Evolutionary conservation across 2,797 vertebrate species (phyloP).

Genomic region (Megalops cyprinoides): DNA sequence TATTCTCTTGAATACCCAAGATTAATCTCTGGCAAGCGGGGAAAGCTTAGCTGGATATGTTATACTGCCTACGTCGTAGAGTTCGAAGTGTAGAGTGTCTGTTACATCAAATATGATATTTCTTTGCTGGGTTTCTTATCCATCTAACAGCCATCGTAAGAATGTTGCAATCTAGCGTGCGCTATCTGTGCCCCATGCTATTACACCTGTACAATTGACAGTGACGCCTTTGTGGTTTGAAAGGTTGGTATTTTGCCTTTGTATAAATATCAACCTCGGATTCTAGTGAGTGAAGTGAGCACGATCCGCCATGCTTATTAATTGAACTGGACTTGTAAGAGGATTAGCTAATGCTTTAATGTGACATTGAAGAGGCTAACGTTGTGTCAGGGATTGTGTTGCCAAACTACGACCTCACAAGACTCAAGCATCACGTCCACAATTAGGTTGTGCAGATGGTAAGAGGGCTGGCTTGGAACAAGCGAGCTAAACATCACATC

Average conservation of each 20-base stretch:
- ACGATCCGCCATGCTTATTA: slow-evolving; percentile 16
- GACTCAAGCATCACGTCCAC: background rate
- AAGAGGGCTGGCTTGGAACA: background rate
- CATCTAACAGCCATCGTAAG: no score
- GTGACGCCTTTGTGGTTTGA: background rate
- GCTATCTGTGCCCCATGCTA: no score
- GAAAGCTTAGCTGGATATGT: no score
- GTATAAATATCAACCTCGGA: background rate
- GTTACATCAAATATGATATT: no score
- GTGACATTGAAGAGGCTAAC: slow-evolving; percentile 7
- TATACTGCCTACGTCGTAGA: no score
- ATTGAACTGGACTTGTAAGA: background rate
- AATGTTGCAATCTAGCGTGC: no score
- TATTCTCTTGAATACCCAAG: no score
- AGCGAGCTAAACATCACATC: background rate
- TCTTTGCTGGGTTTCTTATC: no score
- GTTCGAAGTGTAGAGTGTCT: no score
- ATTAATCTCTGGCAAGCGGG: no score
- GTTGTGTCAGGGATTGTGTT: slow-evolving; percentile 19
- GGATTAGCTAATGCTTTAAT: slow-evolving; percentile 28
- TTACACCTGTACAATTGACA: background rate
- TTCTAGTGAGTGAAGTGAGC: background rate
- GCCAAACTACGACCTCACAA: background rate
- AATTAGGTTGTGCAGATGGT: background rate
- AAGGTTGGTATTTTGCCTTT: background rate